Percentiles rank a stretch among this genome's conserved stretches.
phyloP scores from a whole-genome alignment of 2,113 vertebrate species.

The Paradisaea rubra region DNA sequence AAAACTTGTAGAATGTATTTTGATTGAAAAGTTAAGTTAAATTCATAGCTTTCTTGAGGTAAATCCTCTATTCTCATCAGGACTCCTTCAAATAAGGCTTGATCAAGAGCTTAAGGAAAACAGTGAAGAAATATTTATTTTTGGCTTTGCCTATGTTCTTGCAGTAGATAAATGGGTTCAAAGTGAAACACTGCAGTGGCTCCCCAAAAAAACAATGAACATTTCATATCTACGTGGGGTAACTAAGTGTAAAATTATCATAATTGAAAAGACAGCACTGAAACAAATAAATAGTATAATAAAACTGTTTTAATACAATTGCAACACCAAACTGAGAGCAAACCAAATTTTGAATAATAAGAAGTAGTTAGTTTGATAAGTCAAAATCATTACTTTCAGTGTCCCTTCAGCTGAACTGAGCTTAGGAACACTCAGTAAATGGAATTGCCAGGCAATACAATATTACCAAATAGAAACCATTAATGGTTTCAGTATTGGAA shows the following conservation, averaged over 20 bases:
- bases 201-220: neutral
- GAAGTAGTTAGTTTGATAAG: conserved; percentile 7
- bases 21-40: neutral
- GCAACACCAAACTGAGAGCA: conserved; percentile 4
- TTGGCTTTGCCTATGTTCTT: conserved; percentile 19
- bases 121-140: conserved; percentile 5
- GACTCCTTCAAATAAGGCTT: conserved; percentile 10
- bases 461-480: neutral
- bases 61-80: neutral
- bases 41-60: neutral
- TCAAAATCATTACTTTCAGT: conserved; percentile 7
- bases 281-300: conserved; percentile 5
- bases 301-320: conserved; percentile 12
- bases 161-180: neutral
- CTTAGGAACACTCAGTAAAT: neutral
- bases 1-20: neutral
- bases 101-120: conserved; percentile 1
- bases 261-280: conserved; percentile 24
- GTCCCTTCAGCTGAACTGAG: conserved; percentile 1
- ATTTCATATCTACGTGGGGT: neutral
- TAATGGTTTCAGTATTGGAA: neutral
- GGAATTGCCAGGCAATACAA: neutral
- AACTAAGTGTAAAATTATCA: conserved; percentile 22
- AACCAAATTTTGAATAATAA: conserved; percentile 36
- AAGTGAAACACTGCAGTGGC: neutral